Evolutionary conservation across 1,140 invertebrate species (phyloP).

Genomic region (Drosophila burlai): DNA sequence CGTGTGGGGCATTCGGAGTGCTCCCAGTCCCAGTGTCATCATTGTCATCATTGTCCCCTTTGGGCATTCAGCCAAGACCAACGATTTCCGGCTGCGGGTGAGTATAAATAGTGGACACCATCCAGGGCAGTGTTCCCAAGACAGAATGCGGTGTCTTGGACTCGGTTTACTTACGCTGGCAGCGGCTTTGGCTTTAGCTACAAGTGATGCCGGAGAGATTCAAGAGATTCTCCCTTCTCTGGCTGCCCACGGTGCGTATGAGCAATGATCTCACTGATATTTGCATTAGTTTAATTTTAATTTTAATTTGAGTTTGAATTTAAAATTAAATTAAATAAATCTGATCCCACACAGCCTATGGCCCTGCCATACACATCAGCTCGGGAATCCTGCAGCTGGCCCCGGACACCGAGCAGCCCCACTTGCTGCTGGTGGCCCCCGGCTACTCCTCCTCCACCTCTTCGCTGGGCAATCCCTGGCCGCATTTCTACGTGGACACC

Average conservation of each 20-base stretch:
- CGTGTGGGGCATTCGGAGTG: background rate
- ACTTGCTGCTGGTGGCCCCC: conserved; percentile 44
- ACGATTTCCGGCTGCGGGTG: conserved; percentile 36
- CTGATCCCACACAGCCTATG: conserved; percentile 36
- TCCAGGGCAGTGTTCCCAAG: background rate
- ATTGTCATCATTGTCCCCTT: conserved; percentile 40
- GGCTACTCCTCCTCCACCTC: conserved; percentile 5
- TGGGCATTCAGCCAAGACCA: conserved; percentile 63
- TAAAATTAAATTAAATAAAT: background rate
- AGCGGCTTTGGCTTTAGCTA: background rate
- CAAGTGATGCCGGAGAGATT: conserved; percentile 1
- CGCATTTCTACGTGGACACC: conserved; percentile 47
- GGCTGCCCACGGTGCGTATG: conserved; percentile 50
- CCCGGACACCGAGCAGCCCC: conserved; percentile 44
- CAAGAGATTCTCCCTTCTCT: background rate
- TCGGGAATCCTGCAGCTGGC: conserved; percentile 63
- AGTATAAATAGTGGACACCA: conserved; percentile 38
- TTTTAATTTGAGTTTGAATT: background rate
- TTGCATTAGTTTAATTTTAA: background rate
- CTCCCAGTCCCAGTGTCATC: conserved; percentile 39
- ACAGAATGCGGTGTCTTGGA: conserved; percentile 35
- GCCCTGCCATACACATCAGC: conserved; percentile 64
- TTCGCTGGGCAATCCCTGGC: conserved; percentile 13
- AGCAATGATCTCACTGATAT: no score
- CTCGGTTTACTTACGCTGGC: conserved; percentile 19